phyloP scores from a whole-genome alignment of 2,113 vertebrate genomes.

The Pygoscelis antarcticus region DNA sequence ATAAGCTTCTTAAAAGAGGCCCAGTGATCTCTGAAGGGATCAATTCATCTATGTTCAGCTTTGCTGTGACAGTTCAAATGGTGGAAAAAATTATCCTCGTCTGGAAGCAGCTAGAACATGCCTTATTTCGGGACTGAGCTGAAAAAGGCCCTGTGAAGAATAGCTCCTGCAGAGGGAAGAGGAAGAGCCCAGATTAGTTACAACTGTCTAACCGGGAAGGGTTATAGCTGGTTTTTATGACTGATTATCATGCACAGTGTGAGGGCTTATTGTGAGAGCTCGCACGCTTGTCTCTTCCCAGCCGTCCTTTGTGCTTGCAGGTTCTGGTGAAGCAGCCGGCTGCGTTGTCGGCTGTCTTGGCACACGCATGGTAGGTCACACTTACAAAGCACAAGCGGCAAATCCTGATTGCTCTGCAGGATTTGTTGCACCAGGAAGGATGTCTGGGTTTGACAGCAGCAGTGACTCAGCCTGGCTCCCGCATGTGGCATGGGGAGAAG shows the following conservation, averaged over 20 bases:
- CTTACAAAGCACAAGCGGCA: neutral
- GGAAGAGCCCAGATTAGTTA: neutral
- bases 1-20: neutral
- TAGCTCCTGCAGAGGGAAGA: neutral
- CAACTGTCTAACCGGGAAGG: neutral
- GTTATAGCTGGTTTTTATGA: neutral
- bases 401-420: neutral
- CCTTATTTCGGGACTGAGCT: neutral
- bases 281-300: neutral
- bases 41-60: neutral
- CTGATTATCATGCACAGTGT: neutral
- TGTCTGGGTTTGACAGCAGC: neutral
- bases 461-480: accelerated
- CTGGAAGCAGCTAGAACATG: neutral
- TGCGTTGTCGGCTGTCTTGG: neutral
- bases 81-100: neutral
- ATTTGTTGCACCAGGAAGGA: neutral
- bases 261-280: neutral
- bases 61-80: neutral
- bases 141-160: neutral
- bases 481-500: neutral
- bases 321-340: neutral
- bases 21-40: neutral
- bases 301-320: neutral
- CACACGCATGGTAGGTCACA: accelerated